Evolutionary conservation across 2,888 invertebrate species (phyloP), one percentile per base, ranked within the genome.

Genomic region (Teleiodes luculella): DNA sequence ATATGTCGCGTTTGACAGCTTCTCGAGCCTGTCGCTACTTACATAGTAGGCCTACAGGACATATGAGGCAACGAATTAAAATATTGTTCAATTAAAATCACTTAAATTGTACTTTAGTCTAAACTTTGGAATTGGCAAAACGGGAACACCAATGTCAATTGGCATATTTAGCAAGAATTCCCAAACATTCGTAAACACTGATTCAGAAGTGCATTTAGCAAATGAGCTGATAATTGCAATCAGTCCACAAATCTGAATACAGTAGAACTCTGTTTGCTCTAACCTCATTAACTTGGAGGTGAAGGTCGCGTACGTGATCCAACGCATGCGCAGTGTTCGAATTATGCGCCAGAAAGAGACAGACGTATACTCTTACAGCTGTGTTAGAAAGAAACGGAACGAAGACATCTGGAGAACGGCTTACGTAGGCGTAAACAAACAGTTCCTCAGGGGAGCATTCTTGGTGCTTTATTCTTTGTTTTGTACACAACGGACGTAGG

Each of bases 201-300:
- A 24, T 6, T 24, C 6, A 24, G 6, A 24, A 24, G 6, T 24
- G 24, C 24, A 24, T 24, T 24, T 4, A 20, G 13, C 2, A 20
- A 41, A 43, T 28, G 43, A 43, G 28, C 28, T 28, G 43, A 24
- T 43, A 43, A 43, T 43, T 43, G 14, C 43, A 13, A 7, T 43
- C 10, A 8, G 2, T 41, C 13, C 13, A 36, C 14, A 16, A 43
- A 5, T 33, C 33, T 11, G 3, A 3, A n/a, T 3, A 24, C n/a
- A 43, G 13, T 13, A 41, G 16, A 14, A 16, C 2, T 18, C 18
- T 41, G 20, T 28, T 24, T n/a, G 43, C 20, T 28, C 28, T 43
- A 43, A 43, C 43, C 43, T 43, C 43, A 43, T 43, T 43, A 43
- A 43, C 28, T 43, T 43, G 28, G 43, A 43, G 43, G 43, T 43